Conservation (phyloP, 2,113 vertebrate species). For the Triplophysa rosa region DNA sequence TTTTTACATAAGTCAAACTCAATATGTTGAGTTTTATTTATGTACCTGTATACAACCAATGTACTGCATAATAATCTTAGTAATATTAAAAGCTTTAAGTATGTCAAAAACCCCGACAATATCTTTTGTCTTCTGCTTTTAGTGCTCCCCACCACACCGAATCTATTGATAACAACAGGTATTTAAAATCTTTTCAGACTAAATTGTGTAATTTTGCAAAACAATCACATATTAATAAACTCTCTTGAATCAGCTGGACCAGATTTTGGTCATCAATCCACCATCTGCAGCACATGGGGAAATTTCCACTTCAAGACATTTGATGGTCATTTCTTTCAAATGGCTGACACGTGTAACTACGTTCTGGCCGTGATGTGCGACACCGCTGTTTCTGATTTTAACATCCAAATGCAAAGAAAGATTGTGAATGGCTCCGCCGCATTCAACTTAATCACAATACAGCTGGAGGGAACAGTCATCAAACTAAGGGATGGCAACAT, state of each 20-base stretch:
- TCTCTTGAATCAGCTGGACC: conserved; percentile 37
- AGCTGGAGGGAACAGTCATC: conserved; percentile 70
- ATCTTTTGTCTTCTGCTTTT: neutral
- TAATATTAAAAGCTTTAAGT: too few relatives aligned
- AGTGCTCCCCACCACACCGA: neutral
- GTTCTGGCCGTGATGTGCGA: conserved; percentile 74
- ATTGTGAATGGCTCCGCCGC: conserved; percentile 23
- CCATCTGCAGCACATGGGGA: conserved; percentile 86
- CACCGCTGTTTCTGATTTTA: conserved; percentile 70
- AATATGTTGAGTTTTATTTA: too few relatives aligned
- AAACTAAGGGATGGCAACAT: conserved; percentile 66
- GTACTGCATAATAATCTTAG: too few relatives aligned
- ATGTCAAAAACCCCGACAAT: too few relatives aligned
- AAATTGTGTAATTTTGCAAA: neutral
- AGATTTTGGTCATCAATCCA: conserved; percentile 63
- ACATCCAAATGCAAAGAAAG: conserved; percentile 75
- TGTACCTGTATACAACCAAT: too few relatives aligned
- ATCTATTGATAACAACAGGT: conserved; percentile 7
- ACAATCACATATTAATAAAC: neutral
- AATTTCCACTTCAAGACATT: conserved; percentile 82
- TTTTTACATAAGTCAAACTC: too few relatives aligned
- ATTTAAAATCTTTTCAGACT: neutral
- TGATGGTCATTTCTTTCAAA: conserved; percentile 78
- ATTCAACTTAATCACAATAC: conserved; percentile 70
- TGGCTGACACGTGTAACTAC: conserved; percentile 78